Evolutionary conservation across 1,140 invertebrate genomes (phyloP), one percentile per base, ranked within the genome.

Genomic region (Euura saliciscinereae): DNA sequence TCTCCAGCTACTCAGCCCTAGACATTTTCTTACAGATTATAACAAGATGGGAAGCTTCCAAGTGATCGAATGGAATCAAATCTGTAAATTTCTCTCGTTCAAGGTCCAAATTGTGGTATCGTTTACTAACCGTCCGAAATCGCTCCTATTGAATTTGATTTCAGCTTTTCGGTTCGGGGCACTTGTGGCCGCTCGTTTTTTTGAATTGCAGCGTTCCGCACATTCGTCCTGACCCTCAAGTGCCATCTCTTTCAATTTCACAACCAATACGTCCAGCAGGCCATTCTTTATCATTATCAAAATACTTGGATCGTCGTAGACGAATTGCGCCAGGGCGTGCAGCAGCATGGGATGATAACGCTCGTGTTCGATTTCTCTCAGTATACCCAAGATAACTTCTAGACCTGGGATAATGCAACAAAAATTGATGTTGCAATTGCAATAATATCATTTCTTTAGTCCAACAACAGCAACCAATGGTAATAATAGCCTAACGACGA

Each of bases 211-310:
- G 28, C n/a, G n/a, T 43, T 80, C 76, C 0, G 46, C 65, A 8
- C 79, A 77, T 10, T 44, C 43, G 5, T 42, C 46, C 45, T 68
- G 2, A 0, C 69, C 46, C 70, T 81, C 78, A 0, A 74, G 43
- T 11, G 71, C 75, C 82, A 86, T 81, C 59, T 74, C 75, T 0
- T 76, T 78, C 65, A 87, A 73, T 73, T 80, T 85, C 4, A 76
- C 45, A 2, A 76, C 74, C 6, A 87, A 51, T 7, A 87, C 65
- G 45, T 85, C 78, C 3, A 87, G 64, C 4, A 87, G 73, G 46
- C 85, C 86, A 70, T 85, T 79, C 10, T 79, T 81, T 2, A 84
- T 43, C 82, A 87, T 84, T 46, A 85, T 80, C 1, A 45, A 10
- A 5, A 87, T 78, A 44, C 83, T 80, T 4, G 76, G 74, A 42